Percentiles rank a stretch among this genome's conserved stretches.
Evolutionary conservation across 1,140 invertebrate species (phyloP).

Genomic region (Papilio machaon): DNA sequence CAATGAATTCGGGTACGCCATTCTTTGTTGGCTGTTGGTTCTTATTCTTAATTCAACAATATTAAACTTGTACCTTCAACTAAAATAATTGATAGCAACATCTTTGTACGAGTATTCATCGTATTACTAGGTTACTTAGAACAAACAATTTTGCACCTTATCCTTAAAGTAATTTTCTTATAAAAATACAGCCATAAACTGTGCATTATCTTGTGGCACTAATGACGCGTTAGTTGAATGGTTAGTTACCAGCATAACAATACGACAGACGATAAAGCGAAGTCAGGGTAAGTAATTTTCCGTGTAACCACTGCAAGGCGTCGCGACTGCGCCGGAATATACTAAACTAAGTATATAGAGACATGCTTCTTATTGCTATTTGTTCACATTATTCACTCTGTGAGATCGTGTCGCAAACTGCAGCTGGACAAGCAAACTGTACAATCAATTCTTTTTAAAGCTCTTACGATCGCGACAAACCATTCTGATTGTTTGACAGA

Average conservation of each 20-base stretch:
- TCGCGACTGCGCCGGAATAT: constrained; percentile 35
- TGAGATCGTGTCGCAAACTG: constrained; percentile 8
- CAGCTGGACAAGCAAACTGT: constrained; percentile 27
- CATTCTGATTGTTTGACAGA: constrained; percentile 13
- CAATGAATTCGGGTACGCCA: neutral
- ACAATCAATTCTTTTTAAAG: constrained; percentile 11
- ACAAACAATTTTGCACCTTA: neutral
- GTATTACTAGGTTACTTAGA: constrained; percentile 8
- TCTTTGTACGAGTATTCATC: no score
- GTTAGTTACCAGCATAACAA: constrained; percentile 69
- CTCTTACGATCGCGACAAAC: neutral
- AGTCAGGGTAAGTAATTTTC: constrained; percentile 79
- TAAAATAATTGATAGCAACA: neutral
- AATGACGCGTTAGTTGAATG: constrained; percentile 62
- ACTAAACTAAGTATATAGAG: neutral
- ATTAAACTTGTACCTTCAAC: neutral
- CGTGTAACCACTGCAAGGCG: constrained; percentile 61
- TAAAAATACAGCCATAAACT: constrained; percentile 46
- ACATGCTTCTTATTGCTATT: constrained; percentile 29
- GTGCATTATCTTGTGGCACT: constrained; percentile 56
- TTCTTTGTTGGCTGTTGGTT: neutral
- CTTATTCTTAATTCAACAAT: neutral
- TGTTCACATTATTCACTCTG: constrained; percentile 31
- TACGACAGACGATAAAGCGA: constrained; percentile 72
- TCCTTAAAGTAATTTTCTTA: constrained; percentile 39